Base-by-base conservation (phyloP, 2,888 invertebrate species). In the Sarcophaga carnaria region DNA sequence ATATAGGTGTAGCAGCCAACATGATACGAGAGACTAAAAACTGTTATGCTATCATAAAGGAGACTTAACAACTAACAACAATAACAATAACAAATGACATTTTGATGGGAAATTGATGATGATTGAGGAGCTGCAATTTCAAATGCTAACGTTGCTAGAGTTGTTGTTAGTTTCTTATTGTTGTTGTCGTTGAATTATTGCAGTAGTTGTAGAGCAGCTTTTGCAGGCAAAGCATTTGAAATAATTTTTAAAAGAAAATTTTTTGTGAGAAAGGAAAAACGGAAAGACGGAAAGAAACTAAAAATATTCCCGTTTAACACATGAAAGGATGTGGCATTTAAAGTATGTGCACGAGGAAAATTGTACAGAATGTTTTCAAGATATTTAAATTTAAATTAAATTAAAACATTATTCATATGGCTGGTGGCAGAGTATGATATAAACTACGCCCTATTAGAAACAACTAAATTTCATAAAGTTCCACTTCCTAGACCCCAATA, bases 61-160 rank as follows among this genome's bases (percentile, higher is more conserved):
- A 76, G 45, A 22, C 54, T 37, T 59, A 49, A 71, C 59, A 60
- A 66, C 66, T 67, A 37, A 60, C 47, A 4, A 75, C 25, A 59
- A 71, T 17, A 27, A 71, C 10, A 59, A 71, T 25, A 49, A 70
- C 20, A 75, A 89, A 92, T 90, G 92, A 92, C 91, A 91, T 91
- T 92, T 92, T 92, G 92, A 92, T 92, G 92, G 89, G 91, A 91
- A 92, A 92, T 92, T 92, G 92, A 92, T 92, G 92, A 92, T 92
- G 92, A 92, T 92, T 92, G 92, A 92, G 90, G 90, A 80, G 75
- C 60, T 54, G 17, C 54, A 54, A 54, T 54, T 54, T 54, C 5
- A 54, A 54, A 17, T 54, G 12, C 17, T 27, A 87, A 88, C 88
- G 62, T 49, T 71, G 25, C 49, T 66, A 77, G 62, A 25, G 76